Evolutionary conservation across 2,113 vertebrate genomes (phyloP).

Genomic region (Globicephala melas): DNA sequence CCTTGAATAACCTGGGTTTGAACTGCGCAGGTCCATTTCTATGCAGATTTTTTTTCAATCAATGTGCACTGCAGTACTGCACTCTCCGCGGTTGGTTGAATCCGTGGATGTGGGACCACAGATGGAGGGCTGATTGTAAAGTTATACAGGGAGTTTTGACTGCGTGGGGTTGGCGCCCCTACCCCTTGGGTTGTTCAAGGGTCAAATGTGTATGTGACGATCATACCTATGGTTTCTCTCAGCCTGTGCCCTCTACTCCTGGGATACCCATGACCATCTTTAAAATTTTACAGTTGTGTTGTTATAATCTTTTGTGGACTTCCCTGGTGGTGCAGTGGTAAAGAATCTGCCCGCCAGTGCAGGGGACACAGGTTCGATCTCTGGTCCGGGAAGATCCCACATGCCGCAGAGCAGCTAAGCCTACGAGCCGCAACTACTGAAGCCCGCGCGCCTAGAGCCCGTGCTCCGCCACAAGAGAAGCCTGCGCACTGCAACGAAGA

Average conservation of each 20-base stretch:
- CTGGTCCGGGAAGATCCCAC: too few species aligned
- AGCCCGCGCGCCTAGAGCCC: too few species aligned
- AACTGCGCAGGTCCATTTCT: background rate
- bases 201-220: background rate
- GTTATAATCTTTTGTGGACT: background rate
- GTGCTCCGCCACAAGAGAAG: too few species aligned
- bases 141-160: background rate
- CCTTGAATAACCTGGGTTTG: background rate
- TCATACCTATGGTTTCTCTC: accelerated
- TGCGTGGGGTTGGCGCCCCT: background rate
- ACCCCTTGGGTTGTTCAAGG: background rate
- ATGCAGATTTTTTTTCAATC: background rate
- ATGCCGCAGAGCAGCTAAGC: too few species aligned
- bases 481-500: accelerated
- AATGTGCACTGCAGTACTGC: accelerated
- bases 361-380: too few species aligned
- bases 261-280: background rate
- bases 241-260: background rate
- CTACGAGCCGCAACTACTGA: too few species aligned
- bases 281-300: background rate
- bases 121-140: background rate
- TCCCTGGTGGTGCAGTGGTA: too few species aligned
- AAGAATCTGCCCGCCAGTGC: too few species aligned
- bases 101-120: background rate
- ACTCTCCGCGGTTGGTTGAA: background rate